Evolutionary conservation across 2,113 vertebrate genomes (phyloP), one percentile per base, ranked within the genome.

Genomic region (Ictidomys tridecemlineatus): DNA sequence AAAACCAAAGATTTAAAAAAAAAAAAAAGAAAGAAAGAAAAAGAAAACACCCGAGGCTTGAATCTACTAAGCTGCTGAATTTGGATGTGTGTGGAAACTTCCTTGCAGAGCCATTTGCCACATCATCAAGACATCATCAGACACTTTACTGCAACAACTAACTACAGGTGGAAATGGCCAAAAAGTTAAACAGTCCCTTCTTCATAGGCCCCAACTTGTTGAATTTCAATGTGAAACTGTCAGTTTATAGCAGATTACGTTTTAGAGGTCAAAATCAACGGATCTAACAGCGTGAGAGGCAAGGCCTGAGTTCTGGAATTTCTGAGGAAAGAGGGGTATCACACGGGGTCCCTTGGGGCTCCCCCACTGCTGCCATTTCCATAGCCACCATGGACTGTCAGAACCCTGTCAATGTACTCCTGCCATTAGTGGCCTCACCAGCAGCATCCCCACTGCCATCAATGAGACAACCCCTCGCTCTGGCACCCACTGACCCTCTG

Each of bases 341-440:
- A 4, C 3, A 0, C 2, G 0, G 4, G 12, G 76, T 39, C 37
- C 53, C n/a, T 16, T n/a, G 65, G 69, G 74, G 34, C 39, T 73
- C 78, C 48, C 69, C 58, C 65, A 9, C 2, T 8, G 77, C 77
- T 67, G 84, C 32, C 22, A 3, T 20, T 30, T 51, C 78, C n/a
- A 11, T 24, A 48, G 28, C 37, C 37, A 24, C 42, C 24, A 6
- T 0, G 24, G 30, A 73, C 70, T 78, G 51, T 37, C 32, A 22
- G 51, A 53, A 53, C 51, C 4, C 51, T 53, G 14, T 53, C 51
- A 53, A 17, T 20, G 18, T 56, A 14, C 51, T 8, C 20, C 78
- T 26, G 2, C 89, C 72, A 26, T 37, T 6, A 67, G 42, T 9
- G 32, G 34, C 58, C 26, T 69, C 26, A 4, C 63, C 17, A n/a